phyloP scores from a whole-genome alignment of 2,797 vertebrate genomes.

The Sebastes reedi region DNA sequence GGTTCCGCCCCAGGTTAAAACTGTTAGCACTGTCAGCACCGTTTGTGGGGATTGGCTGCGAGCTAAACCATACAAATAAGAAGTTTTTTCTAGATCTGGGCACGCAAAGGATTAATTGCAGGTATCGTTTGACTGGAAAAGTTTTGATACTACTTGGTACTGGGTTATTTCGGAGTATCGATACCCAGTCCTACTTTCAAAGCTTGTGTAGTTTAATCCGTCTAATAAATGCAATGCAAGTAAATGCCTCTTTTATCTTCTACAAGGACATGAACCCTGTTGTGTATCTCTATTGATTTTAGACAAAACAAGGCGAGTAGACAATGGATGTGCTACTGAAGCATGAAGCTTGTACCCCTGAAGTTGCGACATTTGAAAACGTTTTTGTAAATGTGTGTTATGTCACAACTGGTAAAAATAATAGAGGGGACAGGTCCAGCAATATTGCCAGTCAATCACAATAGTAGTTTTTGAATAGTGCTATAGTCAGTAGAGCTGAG shows the following conservation, averaged over 20 bases:
- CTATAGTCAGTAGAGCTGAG: background rate
- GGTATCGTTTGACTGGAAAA: background rate
- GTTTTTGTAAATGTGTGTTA: background rate
- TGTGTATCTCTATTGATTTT: background rate
- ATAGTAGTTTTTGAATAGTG: background rate
- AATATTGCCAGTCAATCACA: background rate
- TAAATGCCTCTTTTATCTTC: too few species aligned
- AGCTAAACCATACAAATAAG: background rate
- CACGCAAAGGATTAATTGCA: background rate
- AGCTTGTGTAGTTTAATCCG: accelerated
- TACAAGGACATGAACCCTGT: background rate
- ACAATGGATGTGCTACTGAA: background rate
- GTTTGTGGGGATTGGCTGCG: too few species aligned
- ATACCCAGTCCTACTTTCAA: background rate
- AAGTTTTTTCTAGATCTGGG: background rate
- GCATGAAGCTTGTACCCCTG: background rate
- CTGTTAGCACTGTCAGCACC: too few species aligned
- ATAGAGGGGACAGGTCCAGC: background rate
- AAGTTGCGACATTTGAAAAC: too few species aligned
- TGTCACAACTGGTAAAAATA: background rate
- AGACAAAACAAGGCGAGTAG: background rate
- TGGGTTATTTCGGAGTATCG: background rate
- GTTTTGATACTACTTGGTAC: background rate
- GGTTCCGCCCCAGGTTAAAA: too few species aligned
- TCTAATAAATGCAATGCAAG: background rate